Conservation (phyloP, 2,113 vertebrate genomes). For the Nothobranchius furzeri region DNA sequence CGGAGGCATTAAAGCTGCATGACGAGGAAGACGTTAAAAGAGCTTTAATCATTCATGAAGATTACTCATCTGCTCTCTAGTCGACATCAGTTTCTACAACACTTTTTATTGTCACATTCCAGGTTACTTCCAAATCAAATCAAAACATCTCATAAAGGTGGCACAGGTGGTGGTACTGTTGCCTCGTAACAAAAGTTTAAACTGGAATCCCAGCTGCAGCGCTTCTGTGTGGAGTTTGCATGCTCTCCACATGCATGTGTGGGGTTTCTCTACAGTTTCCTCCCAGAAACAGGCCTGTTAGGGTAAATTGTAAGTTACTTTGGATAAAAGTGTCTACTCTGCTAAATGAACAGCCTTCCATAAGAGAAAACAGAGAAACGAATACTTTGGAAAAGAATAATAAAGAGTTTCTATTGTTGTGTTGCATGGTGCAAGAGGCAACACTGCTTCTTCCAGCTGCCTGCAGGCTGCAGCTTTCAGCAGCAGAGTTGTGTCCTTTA, state of each 20-base stretch:
- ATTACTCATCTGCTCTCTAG: conserved; percentile 25
- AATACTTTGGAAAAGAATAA: background rate
- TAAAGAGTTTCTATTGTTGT: conserved; percentile 56
- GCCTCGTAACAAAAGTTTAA: too few relatives aligned
- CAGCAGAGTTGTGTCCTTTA: conserved; percentile 41
- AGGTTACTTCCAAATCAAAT: conserved; percentile 10
- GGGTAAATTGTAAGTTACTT: too few relatives aligned
- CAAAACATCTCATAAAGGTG: conserved; percentile 14
- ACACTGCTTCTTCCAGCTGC: conserved; percentile 49
- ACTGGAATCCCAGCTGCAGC: too few relatives aligned
- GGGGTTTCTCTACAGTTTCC: too few relatives aligned
- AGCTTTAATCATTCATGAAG: conserved; percentile 28
- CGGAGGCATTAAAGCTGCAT: background rate
- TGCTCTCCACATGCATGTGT: too few relatives aligned
- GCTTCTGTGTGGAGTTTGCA: too few relatives aligned
- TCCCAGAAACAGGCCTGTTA: too few relatives aligned
- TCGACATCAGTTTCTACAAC: conserved; percentile 17
- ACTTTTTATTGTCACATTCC: conserved; percentile 8
- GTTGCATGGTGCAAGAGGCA: conserved; percentile 57
- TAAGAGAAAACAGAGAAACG: background rate
- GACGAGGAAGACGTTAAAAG: conserved; percentile 6
- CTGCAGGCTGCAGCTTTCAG: conserved; percentile 46
- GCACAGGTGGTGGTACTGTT: too few relatives aligned
- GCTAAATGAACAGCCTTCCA: too few relatives aligned
- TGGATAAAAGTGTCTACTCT: too few relatives aligned